Conservation (phyloP, 1,140 invertebrate genomes). For the Trypoxylus dichotomus region DNA sequence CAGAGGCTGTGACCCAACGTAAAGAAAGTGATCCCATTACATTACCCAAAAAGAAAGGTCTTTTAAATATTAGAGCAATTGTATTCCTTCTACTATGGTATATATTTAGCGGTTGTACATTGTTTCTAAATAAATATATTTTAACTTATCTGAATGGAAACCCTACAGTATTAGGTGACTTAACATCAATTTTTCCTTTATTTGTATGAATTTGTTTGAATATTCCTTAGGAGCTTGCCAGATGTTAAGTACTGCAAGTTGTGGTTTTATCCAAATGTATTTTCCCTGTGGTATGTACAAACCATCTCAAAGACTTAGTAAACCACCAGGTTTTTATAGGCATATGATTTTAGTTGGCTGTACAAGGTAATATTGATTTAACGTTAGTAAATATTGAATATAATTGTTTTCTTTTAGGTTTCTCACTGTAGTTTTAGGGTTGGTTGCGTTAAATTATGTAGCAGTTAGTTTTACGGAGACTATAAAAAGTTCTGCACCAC, state of each 20-base stretch:
- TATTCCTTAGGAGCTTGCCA: conserved; percentile 65
- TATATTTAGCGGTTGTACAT: conserved; percentile 75
- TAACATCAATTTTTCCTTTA: conserved; percentile 32
- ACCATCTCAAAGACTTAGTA: conserved; percentile 61
- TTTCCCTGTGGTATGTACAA: conserved; percentile 75
- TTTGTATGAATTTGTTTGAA: conserved; percentile 12
- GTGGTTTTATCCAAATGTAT: conserved; percentile 78
- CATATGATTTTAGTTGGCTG: conserved; percentile 79
- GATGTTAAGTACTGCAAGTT: conserved; percentile 76
- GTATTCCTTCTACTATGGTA: conserved; percentile 76
- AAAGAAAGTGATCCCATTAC: conserved; percentile 19
- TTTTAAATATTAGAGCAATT: conserved; percentile 67
- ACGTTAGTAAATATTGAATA: not conserved
- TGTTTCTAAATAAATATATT: conserved; percentile 86
- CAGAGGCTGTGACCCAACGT: not conserved
- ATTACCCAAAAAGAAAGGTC: conserved; percentile 48
- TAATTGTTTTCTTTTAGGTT: conserved; percentile 59
- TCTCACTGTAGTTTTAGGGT: conserved; percentile 73
- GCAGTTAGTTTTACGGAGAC: conserved; percentile 87
- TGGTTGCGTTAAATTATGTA: conserved; percentile 81
- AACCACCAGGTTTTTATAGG: conserved; percentile 72
- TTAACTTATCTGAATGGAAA: conserved; percentile 77
- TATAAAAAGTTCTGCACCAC: conserved; percentile 82
- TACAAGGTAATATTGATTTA: conserved; percentile 60
- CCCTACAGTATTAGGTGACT: conserved; percentile 75